Evolutionary conservation across 2,888 invertebrate genomes (phyloP).

Genomic region (Sinodicranocentrus sp.): DNA sequence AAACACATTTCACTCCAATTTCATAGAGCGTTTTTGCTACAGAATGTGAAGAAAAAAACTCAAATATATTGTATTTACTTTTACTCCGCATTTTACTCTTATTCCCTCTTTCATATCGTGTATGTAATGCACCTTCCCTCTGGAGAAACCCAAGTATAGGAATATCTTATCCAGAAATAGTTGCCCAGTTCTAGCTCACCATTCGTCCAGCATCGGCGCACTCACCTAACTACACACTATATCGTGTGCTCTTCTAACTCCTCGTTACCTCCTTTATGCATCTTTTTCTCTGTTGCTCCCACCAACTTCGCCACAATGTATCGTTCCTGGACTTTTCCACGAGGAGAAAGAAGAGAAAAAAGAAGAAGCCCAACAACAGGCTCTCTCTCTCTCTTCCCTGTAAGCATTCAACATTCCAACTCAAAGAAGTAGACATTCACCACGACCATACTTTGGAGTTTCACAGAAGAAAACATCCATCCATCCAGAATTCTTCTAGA

Average conservation of each 20-base stretch:
- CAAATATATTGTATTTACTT: too few species aligned
- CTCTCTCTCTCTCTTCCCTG: too few species aligned
- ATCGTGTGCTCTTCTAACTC: neutral
- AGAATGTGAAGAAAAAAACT: too few species aligned
- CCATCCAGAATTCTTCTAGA: too few species aligned
- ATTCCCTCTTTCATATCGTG: neutral
- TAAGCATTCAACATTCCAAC: too few species aligned
- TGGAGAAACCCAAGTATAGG: neutral
- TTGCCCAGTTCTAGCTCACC: neutral
- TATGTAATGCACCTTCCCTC: neutral
- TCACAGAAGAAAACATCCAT: too few species aligned
- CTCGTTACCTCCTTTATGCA: neutral
- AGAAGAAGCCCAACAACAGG: neutral
- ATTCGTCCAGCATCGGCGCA: slow-evolving; percentile 18
- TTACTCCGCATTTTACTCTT: neutral
- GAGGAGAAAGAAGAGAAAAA: neutral
- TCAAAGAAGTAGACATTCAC: too few species aligned
- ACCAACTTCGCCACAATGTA: neutral
- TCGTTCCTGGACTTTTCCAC: slow-evolving; percentile 1
- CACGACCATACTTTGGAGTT: too few species aligned
- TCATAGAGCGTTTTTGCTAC: too few species aligned
- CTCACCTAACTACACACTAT: neutral
- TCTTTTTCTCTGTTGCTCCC: slow-evolving; percentile 15
- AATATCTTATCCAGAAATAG: neutral
- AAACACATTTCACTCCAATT: neutral